Conservation (phyloP, 2,888 invertebrate genomes). For the Cistogaster globosa region DNA sequence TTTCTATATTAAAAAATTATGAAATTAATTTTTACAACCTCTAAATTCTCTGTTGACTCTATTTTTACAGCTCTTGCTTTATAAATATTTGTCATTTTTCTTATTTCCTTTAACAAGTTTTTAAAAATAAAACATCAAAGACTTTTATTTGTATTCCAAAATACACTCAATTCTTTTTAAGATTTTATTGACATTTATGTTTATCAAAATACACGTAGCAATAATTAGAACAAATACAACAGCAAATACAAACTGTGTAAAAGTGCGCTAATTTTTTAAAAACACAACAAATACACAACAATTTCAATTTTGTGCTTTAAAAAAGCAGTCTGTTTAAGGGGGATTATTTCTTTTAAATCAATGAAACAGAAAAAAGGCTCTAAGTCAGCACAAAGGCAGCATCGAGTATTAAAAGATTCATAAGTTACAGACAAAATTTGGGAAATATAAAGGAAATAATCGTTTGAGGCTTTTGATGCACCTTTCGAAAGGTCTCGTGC, state of each 20-base stretch:
- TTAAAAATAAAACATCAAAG: too few species aligned
- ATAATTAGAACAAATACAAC: constrained; percentile 17
- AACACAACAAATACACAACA: background rate
- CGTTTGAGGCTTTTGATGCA: too few species aligned
- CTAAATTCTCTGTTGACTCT: too few species aligned
- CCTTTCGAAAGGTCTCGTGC: too few species aligned
- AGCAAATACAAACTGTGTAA: background rate
- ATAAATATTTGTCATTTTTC: background rate
- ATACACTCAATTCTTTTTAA: constrained; percentile 4
- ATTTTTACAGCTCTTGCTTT: background rate
- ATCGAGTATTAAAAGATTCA: too few species aligned
- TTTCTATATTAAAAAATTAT: too few species aligned
- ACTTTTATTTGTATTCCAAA: background rate
- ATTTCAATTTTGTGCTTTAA: background rate
- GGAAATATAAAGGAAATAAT: too few species aligned
- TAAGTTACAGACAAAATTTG: too few species aligned
- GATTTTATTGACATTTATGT: constrained; percentile 23
- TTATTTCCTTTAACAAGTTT: background rate
- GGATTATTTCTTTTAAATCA: too few species aligned
- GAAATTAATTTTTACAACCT: too few species aligned
- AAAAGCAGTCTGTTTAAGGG: background rate
- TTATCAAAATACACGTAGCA: background rate
- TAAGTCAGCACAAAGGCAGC: too few species aligned
- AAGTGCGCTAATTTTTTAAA: background rate
- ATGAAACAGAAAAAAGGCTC: too few species aligned